A percentile compares a stretch with the other conserved stretches of the same genome.
These are phyloP conservation scores for Ptiloglossa arizonensis DNA, from an alignment of 1,140 invertebrate species.

Conservation along the genomic window DNA sequence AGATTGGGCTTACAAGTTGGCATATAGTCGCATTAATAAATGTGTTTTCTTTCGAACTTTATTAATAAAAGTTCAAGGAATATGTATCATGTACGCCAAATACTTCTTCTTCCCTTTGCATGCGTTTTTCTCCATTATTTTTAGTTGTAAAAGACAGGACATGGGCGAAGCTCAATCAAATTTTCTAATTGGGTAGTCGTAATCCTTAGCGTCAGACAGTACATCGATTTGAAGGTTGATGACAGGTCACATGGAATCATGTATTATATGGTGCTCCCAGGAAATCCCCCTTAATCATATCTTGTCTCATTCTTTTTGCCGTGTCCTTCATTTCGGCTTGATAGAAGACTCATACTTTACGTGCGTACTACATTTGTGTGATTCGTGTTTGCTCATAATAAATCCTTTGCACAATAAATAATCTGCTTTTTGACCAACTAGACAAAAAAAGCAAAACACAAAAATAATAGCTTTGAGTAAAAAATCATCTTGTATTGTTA, in stretches of 20 bases:
- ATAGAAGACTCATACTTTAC: conserved; percentile 52
- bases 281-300: conserved; percentile 48
- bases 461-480: conserved; percentile 19
- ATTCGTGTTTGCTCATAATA: conserved; percentile 28
- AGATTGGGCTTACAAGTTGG: conserved; percentile 11
- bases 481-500: conserved; percentile 40
- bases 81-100: conserved; percentile 29
- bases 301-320: conserved; percentile 47
- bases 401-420: conserved; percentile 23
- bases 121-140: conserved; percentile 45
- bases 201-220: conserved; percentile 26
- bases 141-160: conserved; percentile 45
- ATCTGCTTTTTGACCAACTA: conserved; percentile 19
- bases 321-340: conserved; percentile 51
- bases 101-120: conserved; percentile 48
- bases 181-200: conserved; percentile 34
- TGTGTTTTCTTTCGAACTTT: conserved; percentile 21
- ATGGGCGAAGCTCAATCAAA: conserved; percentile 36
- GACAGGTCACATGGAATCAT: conserved; percentile 50
- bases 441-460: not conserved
- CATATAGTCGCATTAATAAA: conserved; percentile 18
- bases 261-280: conserved; percentile 42
- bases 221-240: conserved; percentile 38
- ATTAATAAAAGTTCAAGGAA: conserved; percentile 28
- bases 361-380: conserved; percentile 45